Percentiles rank a stretch among this genome's conserved stretches.
Evolutionary conservation across 2,113 vertebrate species (phyloP).

Genomic region (Meleagris gallopavo): DNA sequence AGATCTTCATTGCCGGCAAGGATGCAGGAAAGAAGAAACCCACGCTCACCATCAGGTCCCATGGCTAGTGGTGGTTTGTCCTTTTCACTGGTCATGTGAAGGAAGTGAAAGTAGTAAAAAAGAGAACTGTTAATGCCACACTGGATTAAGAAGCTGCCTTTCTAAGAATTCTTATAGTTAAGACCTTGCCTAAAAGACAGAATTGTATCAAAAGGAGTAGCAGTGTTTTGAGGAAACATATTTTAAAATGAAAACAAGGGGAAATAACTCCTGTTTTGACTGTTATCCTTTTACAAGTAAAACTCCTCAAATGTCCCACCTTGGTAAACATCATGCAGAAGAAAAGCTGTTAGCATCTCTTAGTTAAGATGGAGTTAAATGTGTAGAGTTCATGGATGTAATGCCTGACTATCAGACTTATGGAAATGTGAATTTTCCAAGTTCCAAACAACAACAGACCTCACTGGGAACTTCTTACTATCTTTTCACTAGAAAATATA

Average conservation of each 20-base stretch:
- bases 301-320: not conserved
- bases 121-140: not conserved
- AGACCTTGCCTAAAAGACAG: not conserved
- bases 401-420: not conserved
- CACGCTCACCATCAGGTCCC: rapidly evolving
- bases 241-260: not conserved
- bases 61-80: not conserved
- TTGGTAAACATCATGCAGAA: too few relatives aligned
- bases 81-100: not conserved
- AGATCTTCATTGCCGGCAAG: not conserved
- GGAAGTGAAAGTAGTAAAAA: not conserved
- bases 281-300: not conserved
- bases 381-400: not conserved
- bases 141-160: not conserved
- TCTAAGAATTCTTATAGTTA: not conserved
- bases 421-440: not conserved
- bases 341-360: too few relatives aligned
- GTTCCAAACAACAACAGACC: not conserved
- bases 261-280: not conserved
- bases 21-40: not conserved
- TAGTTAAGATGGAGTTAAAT: not conserved
- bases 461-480: not conserved
- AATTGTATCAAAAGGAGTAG: not conserved
- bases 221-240: not conserved
- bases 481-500: not conserved